Conservation (phyloP, 2,888 invertebrate species). For the Steinernema hermaphroditum region DNA sequence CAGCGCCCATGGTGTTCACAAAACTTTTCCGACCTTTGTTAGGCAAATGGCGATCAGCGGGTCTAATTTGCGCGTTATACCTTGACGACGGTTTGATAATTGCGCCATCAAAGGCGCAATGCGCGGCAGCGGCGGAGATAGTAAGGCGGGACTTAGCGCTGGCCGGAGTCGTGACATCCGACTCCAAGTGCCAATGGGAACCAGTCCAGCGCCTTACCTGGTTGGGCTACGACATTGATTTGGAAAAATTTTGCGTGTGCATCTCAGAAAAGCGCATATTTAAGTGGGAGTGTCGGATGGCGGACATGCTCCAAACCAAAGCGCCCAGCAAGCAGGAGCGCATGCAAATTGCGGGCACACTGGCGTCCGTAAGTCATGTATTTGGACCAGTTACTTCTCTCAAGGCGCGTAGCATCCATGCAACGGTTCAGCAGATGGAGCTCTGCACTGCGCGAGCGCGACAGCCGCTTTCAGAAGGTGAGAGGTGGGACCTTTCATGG, state of each 20-base stretch:
- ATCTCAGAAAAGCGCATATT: too few relatives aligned
- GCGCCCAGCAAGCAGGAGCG: neutral
- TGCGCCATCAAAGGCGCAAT: too few relatives aligned
- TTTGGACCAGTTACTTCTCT: neutral
- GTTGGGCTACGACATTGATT: neutral
- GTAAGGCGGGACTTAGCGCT: neutral
- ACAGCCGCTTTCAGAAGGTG: neutral
- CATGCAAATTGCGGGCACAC: neutral
- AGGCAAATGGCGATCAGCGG: slow-evolving; percentile 14
- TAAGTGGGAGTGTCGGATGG: too few relatives aligned
- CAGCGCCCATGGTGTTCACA: slow-evolving; percentile 32
- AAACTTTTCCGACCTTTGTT: slow-evolving; percentile 28
- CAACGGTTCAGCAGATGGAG: neutral
- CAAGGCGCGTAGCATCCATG: neutral
- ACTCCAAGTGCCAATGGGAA: neutral
- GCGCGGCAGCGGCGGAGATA: neutral
- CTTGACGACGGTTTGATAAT: slow-evolving; percentile 23
- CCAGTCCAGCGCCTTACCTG: neutral
- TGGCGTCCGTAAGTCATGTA: neutral
- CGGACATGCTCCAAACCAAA: neutral
- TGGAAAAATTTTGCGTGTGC: too few relatives aligned
- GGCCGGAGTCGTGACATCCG: neutral
- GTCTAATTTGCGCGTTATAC: slow-evolving; percentile 18
- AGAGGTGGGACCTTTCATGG: neutral
- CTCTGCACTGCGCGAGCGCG: neutral